Percentiles rank a stretch among this genome's conserved stretches.
Evolutionary conservation across 1,140 invertebrate genomes (phyloP).

Genomic region (Orchesella cincta): DNA sequence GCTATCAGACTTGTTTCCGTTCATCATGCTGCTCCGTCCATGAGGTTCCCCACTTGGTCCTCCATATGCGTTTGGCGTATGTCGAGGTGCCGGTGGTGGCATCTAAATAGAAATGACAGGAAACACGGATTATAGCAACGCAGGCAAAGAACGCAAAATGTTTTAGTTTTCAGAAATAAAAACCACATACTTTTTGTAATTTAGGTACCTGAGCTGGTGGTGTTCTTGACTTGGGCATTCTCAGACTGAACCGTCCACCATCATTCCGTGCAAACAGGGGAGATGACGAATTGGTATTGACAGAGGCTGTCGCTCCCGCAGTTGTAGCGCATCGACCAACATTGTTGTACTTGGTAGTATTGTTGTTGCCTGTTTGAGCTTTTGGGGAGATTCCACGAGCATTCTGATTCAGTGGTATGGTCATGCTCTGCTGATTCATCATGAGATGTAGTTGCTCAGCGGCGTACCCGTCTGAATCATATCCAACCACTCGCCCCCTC

Average conservation of each 20-base stretch:
- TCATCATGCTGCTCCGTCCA: neutral
- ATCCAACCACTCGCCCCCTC: constrained; percentile 35
- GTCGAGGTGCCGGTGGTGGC: constrained; percentile 2
- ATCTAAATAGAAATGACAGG: neutral
- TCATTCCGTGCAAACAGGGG: constrained; percentile 63
- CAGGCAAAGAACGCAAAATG: too few relatives aligned
- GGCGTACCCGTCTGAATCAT: constrained; percentile 36
- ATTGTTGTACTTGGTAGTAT: constrained; percentile 28
- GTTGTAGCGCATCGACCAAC: too few relatives aligned
- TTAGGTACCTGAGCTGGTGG: neutral
- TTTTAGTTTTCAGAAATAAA: too few relatives aligned
- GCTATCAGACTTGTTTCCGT: neutral
- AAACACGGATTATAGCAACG: neutral
- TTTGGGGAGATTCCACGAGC: constrained; percentile 41
- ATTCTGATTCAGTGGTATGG: constrained; percentile 25
- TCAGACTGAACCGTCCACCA: constrained; percentile 67
- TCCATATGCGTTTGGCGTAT: neutral
- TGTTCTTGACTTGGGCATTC: constrained; percentile 54
- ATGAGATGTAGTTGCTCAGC: neutral
- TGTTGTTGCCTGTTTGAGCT: constrained; percentile 41
- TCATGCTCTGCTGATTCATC: constrained; percentile 40
- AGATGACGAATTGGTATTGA: constrained; percentile 33
- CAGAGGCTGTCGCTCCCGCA: neutral
- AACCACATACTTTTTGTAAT: neutral
- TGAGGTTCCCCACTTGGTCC: neutral